Base-by-base conservation (phyloP, 2,888 invertebrate species). In the Platynereis dumerilii region DNA sequence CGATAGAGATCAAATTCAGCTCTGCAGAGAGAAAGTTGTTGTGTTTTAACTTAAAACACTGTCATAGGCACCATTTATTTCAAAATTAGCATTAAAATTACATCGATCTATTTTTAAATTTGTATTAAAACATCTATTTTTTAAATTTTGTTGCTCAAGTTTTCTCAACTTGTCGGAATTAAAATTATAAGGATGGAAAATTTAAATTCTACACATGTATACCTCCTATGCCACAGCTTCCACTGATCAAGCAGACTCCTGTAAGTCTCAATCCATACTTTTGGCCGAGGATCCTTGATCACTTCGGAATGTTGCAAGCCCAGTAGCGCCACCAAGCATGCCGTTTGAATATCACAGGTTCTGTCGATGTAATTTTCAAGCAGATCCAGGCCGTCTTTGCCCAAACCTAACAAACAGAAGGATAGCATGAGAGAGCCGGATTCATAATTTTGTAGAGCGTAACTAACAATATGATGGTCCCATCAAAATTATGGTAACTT, bases 271-370 rank as follows among this genome's bases (percentile, higher is more conserved):
- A 87, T 84, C 87, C 87, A 87, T 20, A 80, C 76, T 48, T 77
- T 72, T 1, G 86, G 82, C 61, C 84, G 75, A n/a, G 74, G 73
- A 75, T 87, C 86, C 58, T 88, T 86, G 60, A 89, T 87, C 71
- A 92, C 86, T 72, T 91, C 91, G 22, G 89, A 86, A 12, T 45
- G 34, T 53, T 91, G 89, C 80, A 92, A 89, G 74, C 92, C 91
- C 80, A 91, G 88, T 58, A 94, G 90, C 56, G 90, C 88, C 77
- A 77, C 75, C 20, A 83, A 65, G n/a, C 80, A 74, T 22, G 91
- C 93, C 27, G 94, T 93, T 86, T 97, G 96, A 69, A 97, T 91
- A 86, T 97, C 96, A 10, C 92, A 92, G 0, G 92, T 90, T 39
- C 87, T 84, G 85, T 97, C 94, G 75, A 96, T 87, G 86, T 94